phyloP scores from a whole-genome alignment of 2,113 vertebrate species.

The Albula goreensis region DNA sequence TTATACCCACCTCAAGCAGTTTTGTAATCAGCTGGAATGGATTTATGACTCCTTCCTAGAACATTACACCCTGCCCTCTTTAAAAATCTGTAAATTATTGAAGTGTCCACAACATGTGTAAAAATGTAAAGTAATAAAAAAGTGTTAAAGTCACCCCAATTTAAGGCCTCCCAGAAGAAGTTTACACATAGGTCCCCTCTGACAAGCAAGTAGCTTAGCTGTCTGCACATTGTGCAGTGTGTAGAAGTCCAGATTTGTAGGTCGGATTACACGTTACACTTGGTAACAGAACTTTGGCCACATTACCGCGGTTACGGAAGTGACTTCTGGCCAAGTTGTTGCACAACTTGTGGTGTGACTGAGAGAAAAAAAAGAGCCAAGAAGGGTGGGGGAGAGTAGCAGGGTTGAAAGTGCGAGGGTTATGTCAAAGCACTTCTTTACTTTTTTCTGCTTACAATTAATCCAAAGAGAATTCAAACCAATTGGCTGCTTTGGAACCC shows the following conservation, averaged over 20 bases:
- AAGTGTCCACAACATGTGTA: neutral
- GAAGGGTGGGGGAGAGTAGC: neutral
- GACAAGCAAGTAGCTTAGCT: constrained; percentile 4
- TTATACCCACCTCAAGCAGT: neutral
- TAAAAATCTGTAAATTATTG: neutral
- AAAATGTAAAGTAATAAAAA: neutral
- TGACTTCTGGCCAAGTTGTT: neutral
- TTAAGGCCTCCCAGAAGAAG: constrained; percentile 4
- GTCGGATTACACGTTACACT: neutral
- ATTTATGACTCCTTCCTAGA: neutral
- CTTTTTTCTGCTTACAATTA: neutral
- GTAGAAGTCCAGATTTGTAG: neutral
- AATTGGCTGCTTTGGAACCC: neutral
- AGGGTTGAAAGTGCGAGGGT: neutral
- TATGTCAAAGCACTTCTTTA: neutral
- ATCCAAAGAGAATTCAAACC: neutral
- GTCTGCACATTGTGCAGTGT: neutral
- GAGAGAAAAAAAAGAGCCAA: neutral
- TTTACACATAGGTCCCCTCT: neutral
- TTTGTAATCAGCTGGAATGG: neutral
- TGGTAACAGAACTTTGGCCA: constrained; percentile 12
- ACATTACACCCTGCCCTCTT: neutral
- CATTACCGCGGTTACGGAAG: neutral
- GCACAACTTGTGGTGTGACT: neutral
- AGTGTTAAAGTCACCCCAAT: neutral